Evolutionary conservation across 2,113 vertebrate species (phyloP).

Genomic region (Salvelinus alpinus): DNA sequence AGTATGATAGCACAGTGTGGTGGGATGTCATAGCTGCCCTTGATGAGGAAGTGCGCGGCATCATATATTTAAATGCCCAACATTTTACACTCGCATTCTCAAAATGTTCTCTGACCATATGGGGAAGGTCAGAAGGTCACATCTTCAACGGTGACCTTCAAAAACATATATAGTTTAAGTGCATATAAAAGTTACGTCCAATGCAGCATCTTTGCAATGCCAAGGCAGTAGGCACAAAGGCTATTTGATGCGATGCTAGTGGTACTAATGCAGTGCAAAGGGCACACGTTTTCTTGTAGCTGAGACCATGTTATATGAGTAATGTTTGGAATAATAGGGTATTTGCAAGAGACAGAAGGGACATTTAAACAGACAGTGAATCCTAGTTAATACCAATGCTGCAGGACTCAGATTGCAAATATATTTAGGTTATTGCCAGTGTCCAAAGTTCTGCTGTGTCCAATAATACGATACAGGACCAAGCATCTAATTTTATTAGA

Average conservation of each 20-base stretch:
- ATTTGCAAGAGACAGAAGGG: background rate
- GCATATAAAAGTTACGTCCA: background rate
- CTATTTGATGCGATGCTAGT: background rate
- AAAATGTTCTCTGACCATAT: background rate
- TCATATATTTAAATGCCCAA: background rate
- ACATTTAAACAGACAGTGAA: background rate
- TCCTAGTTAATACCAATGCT: background rate
- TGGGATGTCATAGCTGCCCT: constrained; percentile 5
- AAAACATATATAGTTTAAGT: background rate
- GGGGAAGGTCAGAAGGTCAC: too few relatives aligned
- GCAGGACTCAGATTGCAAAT: background rate
- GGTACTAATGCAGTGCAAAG: background rate
- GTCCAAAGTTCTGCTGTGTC: background rate
- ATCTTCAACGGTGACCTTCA: too few relatives aligned
- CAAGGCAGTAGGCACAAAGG: background rate
- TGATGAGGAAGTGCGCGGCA: background rate
- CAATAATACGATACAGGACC: background rate
- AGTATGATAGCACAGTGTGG: background rate
- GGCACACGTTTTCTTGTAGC: background rate
- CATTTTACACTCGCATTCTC: background rate
- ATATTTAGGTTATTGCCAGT: background rate
- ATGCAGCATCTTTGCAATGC: background rate
- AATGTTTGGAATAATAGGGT: background rate
- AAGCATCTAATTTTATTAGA: background rate
- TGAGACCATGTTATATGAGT: background rate